A percentile compares a stretch with the other conserved stretches of the same genome.
Evolutionary conservation across 2,113 vertebrate genomes (phyloP).

Genomic region (Xiphias gladius): DNA sequence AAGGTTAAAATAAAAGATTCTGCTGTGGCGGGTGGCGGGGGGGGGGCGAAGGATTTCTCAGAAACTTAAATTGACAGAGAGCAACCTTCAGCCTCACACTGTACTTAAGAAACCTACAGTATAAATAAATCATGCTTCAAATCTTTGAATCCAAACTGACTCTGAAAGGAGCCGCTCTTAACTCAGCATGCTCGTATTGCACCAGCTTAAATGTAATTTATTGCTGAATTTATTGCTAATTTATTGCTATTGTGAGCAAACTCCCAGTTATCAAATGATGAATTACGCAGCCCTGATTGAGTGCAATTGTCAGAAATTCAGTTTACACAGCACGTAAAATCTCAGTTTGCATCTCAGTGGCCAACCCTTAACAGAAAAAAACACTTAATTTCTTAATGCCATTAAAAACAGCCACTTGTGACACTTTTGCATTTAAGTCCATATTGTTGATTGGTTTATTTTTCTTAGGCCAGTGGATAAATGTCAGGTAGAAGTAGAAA

Average conservation of each 20-base stretch:
- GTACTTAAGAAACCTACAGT: slow-evolving; percentile 14
- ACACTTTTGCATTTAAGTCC: not conserved
- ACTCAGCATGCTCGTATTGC: not conserved
- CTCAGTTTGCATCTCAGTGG: not conserved
- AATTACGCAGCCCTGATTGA: slow-evolving; percentile 8
- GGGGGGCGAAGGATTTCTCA: slow-evolving; percentile 7
- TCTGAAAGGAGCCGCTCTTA: not conserved
- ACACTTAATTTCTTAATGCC: not conserved
- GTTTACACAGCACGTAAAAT: not conserved
- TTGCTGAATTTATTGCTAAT: too few relatives aligned
- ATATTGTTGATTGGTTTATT: not conserved
- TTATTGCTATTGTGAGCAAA: too few relatives aligned
- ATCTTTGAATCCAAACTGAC: slow-evolving; percentile 21
- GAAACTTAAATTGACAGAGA: slow-evolving; percentile 38
- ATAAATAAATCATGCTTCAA: slow-evolving; percentile 41
- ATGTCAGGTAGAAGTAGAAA: not conserved
- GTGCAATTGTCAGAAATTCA: slow-evolving; percentile 2
- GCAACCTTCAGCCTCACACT: slow-evolving; percentile 38
- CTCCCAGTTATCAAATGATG: not conserved
- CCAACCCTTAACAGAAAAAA: not conserved
- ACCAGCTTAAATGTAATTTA: slow-evolving; percentile 2
- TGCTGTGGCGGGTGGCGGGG: not conserved
- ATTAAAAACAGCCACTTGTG: not conserved
- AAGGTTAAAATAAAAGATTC: slow-evolving; percentile 57
- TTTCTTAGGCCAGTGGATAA: not conserved